Base-by-base conservation (phyloP, 2,797 vertebrate genomes). In the Bufotes viridis region DNA sequence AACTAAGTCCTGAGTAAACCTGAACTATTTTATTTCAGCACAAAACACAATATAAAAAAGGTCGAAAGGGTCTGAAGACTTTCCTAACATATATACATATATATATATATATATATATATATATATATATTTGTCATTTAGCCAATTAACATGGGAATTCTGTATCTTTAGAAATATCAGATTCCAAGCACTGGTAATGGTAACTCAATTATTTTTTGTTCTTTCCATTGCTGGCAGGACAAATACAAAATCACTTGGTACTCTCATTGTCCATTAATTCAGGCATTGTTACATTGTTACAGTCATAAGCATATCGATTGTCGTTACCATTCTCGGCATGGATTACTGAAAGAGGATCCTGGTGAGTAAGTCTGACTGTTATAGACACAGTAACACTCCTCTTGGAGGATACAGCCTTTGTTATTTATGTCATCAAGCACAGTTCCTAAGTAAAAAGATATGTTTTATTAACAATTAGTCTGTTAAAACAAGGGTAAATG, bases 381-480 rank as follows among this genome's bases (percentile, higher is more conserved):
- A 24, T 87, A 90, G 58, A 87, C 20, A 75, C 90, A 90, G 60
- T 26, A 86, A 69, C 90, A 90, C 26, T 90, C 57, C 26, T 88
- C 78, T 72, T 84, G 53, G 55, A 78, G 82, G 2, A 90, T 34
- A 70, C 90, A 90, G 42, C 88, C 88, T 3, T 14, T 42, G 65
- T 88, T 42, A 17, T 83, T 85, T 26, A 90, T 89, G 29, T 90
- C 90, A 86, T 90, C 90, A 24, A 90, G 34, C 17, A 90, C 90
- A 24, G 84, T 85, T 11, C 84, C 88, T 89, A 74, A 42, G 29
- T 14, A 49, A 61, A 75, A 22, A 84, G 5, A 8, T 3, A 5
- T 4, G 7, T 26, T 74, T 42, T 34, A 74, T 22, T 49, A 10
- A 84, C 20, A 72, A 2, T 53, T 11, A 67, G 17, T 15, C 18